Base-by-base conservation (phyloP, 1,140 invertebrate genomes). In the Eurosta solidaginis region DNA sequence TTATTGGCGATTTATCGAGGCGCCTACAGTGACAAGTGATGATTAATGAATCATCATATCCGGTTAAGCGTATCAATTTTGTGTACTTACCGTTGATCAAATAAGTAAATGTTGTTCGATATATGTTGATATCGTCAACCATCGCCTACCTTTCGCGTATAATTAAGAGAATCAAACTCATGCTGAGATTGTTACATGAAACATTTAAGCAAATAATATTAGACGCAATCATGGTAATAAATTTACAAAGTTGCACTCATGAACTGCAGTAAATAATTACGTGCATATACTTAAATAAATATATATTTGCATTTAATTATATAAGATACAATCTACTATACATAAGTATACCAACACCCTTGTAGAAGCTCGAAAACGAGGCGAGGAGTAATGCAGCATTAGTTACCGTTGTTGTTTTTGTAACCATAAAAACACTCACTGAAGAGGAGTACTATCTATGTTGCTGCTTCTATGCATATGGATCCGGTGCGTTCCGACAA, bases 11-110 rank as follows among this genome's bases (percentile, higher is more conserved):
- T 68, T 68, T 68, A 68, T 68, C 59, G 59, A 68, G 59, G 59
- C 59, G 59, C 59, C 59, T 68, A 68, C 29, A 40, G 33, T 68
- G 74, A 76, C 74, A 76, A 76, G 74, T 76, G 74, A 76, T 76
- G 74, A 76, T 76, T 76, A 76, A 76, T 76, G 74, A 68, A 68
- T 68, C 59, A 33, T n/a, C 59, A 40, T 68, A 33, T 68, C 59
- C 36, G 33, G 17, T 68, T 40, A 33, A 68, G 59, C 59, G 59
- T 68, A 68, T 68, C 59, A 68, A 68, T 68, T 10, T n/a, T 10
- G 59, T 68, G n/a, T 40, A 42, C 33, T 42, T 68, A 68, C 27
- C 33, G 59, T 68, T 68, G 59, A 42, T 68, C 59, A 68, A 68
- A 68, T 68, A 68, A 40, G 59, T n/a, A 68, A 59, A 59, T 59